Conservation (phyloP, 1,140 invertebrate species). For the Caenorhabditis tropicalis region DNA sequence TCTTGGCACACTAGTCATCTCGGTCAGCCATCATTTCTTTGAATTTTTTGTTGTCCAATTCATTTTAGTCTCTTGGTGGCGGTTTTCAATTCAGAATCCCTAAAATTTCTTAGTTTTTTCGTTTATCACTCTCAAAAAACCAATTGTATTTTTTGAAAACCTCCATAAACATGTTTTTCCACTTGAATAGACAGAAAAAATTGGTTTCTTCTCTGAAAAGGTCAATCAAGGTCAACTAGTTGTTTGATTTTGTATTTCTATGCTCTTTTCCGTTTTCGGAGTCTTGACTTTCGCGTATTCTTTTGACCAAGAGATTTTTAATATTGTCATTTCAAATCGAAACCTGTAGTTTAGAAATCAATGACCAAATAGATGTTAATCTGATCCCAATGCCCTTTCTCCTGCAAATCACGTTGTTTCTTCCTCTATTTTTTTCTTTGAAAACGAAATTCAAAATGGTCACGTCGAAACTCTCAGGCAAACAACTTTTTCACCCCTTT, state of each 20-base stretch:
- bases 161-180: constrained; percentile 23
- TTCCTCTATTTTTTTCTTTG: neutral
- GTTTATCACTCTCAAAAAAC: neutral
- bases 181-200: neutral
- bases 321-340: no score
- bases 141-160: constrained; percentile 1
- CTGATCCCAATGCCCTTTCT: neutral
- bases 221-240: neutral
- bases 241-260: neutral
- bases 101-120: neutral
- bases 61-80: neutral
- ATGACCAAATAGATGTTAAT: neutral
- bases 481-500: neutral
- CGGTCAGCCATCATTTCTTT: no score
- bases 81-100: neutral
- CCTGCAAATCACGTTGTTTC: constrained; percentile 18
- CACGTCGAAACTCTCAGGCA: constrained; percentile 1
- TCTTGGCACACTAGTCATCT: neutral
- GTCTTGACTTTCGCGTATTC: no score
- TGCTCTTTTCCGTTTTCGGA: neutral
- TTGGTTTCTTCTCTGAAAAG: neutral
- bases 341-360: no score
- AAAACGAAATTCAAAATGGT: neutral
- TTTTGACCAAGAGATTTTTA: no score
- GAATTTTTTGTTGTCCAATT: no score